phyloP scores from a whole-genome alignment of 2,797 vertebrate genomes.

The Sebastes ruberrimus region DNA sequence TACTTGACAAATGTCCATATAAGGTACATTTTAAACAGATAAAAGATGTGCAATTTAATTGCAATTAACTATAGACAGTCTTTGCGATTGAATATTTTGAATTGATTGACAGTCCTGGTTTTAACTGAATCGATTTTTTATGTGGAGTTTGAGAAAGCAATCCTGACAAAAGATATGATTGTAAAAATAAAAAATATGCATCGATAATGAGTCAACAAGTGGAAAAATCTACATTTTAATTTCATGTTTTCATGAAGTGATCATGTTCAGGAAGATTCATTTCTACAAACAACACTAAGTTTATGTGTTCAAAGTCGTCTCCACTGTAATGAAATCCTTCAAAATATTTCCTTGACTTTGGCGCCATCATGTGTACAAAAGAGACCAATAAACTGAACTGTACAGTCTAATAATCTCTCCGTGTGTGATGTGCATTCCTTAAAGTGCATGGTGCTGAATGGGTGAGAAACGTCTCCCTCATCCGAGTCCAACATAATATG shows the following conservation, averaged over 20 bases:
- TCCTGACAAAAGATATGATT: not conserved
- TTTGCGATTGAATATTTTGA: too few relatives aligned
- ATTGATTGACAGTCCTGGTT: not conserved
- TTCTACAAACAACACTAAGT: not conserved
- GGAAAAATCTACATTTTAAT: not conserved
- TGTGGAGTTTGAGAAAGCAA: fast-evolving
- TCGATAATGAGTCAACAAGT: not conserved
- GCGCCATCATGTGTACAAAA: slow-evolving; percentile 73
- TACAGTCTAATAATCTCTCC: not conserved
- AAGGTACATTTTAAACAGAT: too few relatives aligned
- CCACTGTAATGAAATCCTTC: not conserved
- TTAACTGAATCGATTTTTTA: fast-evolving
- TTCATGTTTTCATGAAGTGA: not conserved
- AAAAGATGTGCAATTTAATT: too few relatives aligned
- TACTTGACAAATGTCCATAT: too few relatives aligned
- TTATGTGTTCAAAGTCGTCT: not conserved
- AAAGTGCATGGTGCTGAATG: not conserved
- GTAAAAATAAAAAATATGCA: not conserved
- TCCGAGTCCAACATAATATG: not conserved
- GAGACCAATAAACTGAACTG: not conserved
- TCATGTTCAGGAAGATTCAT: not conserved
- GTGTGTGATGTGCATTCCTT: not conserved
- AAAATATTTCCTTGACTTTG: slow-evolving; percentile 39
- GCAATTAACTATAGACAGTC: too few relatives aligned
- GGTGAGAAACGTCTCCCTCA: not conserved